phyloP scores from a whole-genome alignment of 2,797 vertebrate species.

The Helarctos malayanus region DNA sequence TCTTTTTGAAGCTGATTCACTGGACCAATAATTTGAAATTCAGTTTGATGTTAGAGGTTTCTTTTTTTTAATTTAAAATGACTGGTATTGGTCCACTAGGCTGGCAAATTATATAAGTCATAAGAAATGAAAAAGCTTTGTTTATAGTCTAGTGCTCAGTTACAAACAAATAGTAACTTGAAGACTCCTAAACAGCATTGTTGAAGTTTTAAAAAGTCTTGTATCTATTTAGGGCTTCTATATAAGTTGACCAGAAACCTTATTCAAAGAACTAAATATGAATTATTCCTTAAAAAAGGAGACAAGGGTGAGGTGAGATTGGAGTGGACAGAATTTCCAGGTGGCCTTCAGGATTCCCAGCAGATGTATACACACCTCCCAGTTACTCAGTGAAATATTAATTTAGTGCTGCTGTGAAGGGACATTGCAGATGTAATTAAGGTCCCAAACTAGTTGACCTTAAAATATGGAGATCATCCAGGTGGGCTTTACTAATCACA shows the following conservation, averaged over 20 bases:
- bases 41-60: slow-evolving; percentile 58
- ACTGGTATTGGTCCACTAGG: neutral
- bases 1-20: slow-evolving; percentile 66
- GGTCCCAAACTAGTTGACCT: neutral
- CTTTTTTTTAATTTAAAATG: slow-evolving; percentile 74
- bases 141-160: neutral
- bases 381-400: neutral
- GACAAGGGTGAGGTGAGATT: neutral
- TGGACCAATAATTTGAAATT: slow-evolving; percentile 69
- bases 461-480: neutral
- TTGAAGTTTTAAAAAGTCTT: neutral
- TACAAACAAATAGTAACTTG: slow-evolving; percentile 28
- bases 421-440: neutral
- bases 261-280: neutral
- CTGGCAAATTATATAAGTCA: slow-evolving; percentile 49
- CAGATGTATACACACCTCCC: no score
- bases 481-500: neutral
- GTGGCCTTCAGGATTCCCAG: neutral
- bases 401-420: neutral
- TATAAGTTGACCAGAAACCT: neutral
- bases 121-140: slow-evolving; percentile 51
- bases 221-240: neutral
- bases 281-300: neutral
- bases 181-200: neutral
- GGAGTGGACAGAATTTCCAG: neutral